Base-by-base conservation (phyloP, 2,113 vertebrate species). In the Sterna hirundo region DNA sequence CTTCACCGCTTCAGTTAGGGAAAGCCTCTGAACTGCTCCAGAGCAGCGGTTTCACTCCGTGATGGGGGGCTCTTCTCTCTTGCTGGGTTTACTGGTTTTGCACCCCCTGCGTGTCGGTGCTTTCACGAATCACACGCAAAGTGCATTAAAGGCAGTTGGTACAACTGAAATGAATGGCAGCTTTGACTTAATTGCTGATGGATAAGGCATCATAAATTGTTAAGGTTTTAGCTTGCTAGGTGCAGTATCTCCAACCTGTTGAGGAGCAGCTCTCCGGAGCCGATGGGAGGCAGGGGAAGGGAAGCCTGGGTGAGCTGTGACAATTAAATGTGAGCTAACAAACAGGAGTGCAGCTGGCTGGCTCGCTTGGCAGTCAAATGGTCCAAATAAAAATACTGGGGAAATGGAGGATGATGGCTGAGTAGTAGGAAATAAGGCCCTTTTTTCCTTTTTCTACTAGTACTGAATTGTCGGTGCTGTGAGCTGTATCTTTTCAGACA, bases 21-120 rank as follows among this genome's bases (percentile, higher is more conserved):
- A 20, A 13, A 32, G 42, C 10, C 47, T 29, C 55, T 10, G 4
- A 13, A 1, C 47, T 4, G 57, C 38, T 16, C 13, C 29, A 5
- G 49, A 38, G n/a, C 54, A 4, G 18, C 17, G 4, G 2, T 5
- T 38, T 15, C 62, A 16, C 22, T 29, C 22, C 34, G 49, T 23
- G 2, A 1, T 8, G 38, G n/a, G 40, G 49, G 11, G 4, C 13
- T 36, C 25, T 15, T 15, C 11, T n/a, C 40, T 17, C 52, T 30
- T 5, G 30, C 68, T 49, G 71, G 15, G 4, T 10, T 1, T 5
- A 11, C 36, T 36, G 80, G 26, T 32, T 32, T 19, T 27, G 64
- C 17, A 3, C 57, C n/a, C 30, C 20, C n/a, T 17, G 7, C 4
- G 1, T 13, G 11, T 18, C 51, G 1, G 4, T 4, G 34, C 36